Base-by-base conservation (phyloP, 2,888 invertebrate genomes). In the Drosophila picticornis region DNA sequence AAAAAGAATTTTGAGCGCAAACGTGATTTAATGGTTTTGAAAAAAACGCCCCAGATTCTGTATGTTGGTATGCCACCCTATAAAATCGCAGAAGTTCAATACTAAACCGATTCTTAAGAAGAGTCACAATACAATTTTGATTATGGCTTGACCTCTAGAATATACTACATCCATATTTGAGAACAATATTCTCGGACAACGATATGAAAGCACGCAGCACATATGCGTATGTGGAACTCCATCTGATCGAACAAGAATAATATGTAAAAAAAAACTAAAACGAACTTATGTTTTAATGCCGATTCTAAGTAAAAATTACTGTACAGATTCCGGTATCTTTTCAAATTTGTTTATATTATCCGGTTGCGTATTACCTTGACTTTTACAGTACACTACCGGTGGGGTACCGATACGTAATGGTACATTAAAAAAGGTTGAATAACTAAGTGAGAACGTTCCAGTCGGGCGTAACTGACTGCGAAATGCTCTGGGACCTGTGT, bases 151-250 rank as follows among this genome's bases (percentile, higher is more conserved):
- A 22, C 43, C n/a, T 22, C n/a, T 6, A 11, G 6, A 43, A 11
- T 22, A 22, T 22, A 6, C 11, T 2, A 43, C 11, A n/a, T 13
- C 16, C 6, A 5, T 5, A 43, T 43, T n/a, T 6, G 5, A 43
- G 11, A 43, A 11, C 2, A 6, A 6, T 0, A 16, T n/a, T n/a
- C 0, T n/a, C 2, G n/a, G 2, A 22, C 11, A n/a, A n/a, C 13
- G 22, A 43, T 43, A 13, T 43, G 22, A 43, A 22, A 13, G 6
- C n/a, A 2, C 5, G 10, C 5, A 19, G 0, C 19, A 38, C 7
- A 19, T 0, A 19, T 38, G 38, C 2, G 19, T 19, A 38, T 2
- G 4, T 13, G 36, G 6, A 36, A 19, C 7, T 36, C 6, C 5
- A 19, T 19, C 16, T 16, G 16, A 36, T 36, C 36, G 19, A 36